Base-by-base conservation (phyloP, 2,113 vertebrate species). In the Cyprinodon tularosa region DNA sequence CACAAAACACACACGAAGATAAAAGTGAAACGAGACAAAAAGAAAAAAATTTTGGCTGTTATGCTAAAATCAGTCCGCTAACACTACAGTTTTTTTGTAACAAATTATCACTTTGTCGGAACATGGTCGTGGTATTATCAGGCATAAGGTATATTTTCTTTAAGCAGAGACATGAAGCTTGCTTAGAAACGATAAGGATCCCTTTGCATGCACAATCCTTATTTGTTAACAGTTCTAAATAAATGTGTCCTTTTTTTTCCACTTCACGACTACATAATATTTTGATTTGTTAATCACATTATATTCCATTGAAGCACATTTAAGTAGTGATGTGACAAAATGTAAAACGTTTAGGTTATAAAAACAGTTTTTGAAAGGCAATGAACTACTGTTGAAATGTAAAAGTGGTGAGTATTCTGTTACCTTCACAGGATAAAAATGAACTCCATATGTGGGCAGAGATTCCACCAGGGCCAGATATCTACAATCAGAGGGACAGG, bases 391-490 rank as follows among this genome's bases (percentile, higher is more conserved):
- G 65, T 65, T 76, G 45, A 68, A 71, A 64, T 47, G 63, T 71
- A 66, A 84, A 86, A 80, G 77, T 80, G 65, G 70, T 73, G 72
- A 64, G 45, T 68, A 37, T 73, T 20, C 73, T 61, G 84, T 95
- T 94, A 99, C 98, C 98, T 99, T 99, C 82, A 99, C 97, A 94
- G 94, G 95, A 74, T 98, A 99, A 88, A 98, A 99, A 96, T 99
- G 98, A 88, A 99, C 96, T 92, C 98, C 98, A 48, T 99, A 99
- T 72, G 97, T 96, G 60, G 97, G 97, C 82, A 98, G 93, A 72
- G 96, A 96, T 95, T 99, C 96, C 73, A 98, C 96, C 80, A 98
- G 93, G 90, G 96, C 95, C 92, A 99, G 95, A 91, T 98, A 99
- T 96, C 98, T 99, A 88, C 37, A 90, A 72, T 83, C 81, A 85